phyloP scores from a whole-genome alignment of 2,888 invertebrate species.

The Watsonalla binaria region DNA sequence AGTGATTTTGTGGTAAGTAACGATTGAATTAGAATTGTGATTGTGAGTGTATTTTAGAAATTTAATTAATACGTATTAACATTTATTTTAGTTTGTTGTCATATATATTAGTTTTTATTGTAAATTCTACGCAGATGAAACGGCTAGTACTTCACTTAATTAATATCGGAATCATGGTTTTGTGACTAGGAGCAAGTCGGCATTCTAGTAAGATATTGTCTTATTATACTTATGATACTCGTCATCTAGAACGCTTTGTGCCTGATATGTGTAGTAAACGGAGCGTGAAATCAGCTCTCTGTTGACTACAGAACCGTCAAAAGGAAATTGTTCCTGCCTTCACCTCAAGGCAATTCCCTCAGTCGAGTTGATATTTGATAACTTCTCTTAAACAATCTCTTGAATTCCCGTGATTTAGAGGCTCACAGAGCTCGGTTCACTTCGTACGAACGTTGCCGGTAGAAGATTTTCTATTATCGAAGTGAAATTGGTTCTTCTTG shows the following conservation, averaged over 20 bases:
- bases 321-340: slow-evolving; percentile 41
- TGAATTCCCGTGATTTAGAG: slow-evolving; percentile 3
- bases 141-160: too few species aligned
- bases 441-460: slow-evolving; percentile 15
- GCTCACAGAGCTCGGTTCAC: slow-evolving; percentile 6
- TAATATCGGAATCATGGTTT: too few species aligned
- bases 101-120: too few species aligned
- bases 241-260: background rate
- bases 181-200: too few species aligned
- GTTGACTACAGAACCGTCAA: slow-evolving; percentile 41
- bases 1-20: too few species aligned
- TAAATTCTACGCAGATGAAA: too few species aligned
- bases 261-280: slow-evolving; percentile 32
- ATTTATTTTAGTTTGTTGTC: too few species aligned
- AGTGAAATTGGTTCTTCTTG: slow-evolving; percentile 11
- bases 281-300: slow-evolving; percentile 48
- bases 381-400: slow-evolving; percentile 27
- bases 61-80: too few species aligned
- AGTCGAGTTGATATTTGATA: slow-evolving; percentile 27
- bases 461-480: slow-evolving; percentile 14
- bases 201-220: too few species aligned
- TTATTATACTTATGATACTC: too few species aligned
- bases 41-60: too few species aligned
- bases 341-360: slow-evolving; percentile 34
- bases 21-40: too few species aligned